These are phyloP conservation scores for Brachymystax lenok DNA, from an alignment of 2,797 vertebrate species.

Conservation along the genomic window DNA sequence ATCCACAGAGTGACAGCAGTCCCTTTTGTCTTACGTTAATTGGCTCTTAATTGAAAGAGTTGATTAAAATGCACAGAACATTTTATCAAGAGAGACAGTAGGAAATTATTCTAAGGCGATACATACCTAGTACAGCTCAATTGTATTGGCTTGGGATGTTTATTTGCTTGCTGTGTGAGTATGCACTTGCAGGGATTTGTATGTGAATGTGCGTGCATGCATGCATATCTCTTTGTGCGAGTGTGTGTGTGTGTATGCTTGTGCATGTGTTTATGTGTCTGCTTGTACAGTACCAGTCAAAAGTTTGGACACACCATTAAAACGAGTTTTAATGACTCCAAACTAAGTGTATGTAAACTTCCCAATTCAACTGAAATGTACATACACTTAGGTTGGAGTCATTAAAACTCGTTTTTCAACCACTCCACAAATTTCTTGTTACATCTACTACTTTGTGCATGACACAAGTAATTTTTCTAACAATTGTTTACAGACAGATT, in stretches of 20 bases:
- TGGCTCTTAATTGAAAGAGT: slow-evolving; percentile 45
- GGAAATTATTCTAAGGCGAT: background rate
- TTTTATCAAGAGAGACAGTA: slow-evolving; percentile 14
- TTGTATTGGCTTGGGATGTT: background rate
- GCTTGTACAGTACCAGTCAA: background rate
- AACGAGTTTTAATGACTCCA: too few species aligned
- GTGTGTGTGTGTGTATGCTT: background rate
- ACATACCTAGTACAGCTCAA: background rate
- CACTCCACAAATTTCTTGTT: too few species aligned
- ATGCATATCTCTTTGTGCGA: background rate
- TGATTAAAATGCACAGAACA: slow-evolving; percentile 33
- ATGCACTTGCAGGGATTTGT: background rate
- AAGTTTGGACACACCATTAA: too few species aligned
- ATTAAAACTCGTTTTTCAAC: too few species aligned
- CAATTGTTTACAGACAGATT: too few species aligned
- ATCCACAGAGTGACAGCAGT: slow-evolving; percentile 15
- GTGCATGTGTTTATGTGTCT: background rate
- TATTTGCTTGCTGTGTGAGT: background rate
- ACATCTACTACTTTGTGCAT: too few species aligned
- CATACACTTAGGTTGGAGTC: too few species aligned
- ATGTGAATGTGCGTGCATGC: background rate
- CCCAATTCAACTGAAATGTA: too few species aligned
- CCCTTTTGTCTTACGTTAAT: slow-evolving; percentile 45
- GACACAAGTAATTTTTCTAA: too few species aligned
- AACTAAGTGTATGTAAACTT: too few species aligned